Conservation (phyloP, 2,797 vertebrate species). For the Anisognathus igniventris region DNA sequence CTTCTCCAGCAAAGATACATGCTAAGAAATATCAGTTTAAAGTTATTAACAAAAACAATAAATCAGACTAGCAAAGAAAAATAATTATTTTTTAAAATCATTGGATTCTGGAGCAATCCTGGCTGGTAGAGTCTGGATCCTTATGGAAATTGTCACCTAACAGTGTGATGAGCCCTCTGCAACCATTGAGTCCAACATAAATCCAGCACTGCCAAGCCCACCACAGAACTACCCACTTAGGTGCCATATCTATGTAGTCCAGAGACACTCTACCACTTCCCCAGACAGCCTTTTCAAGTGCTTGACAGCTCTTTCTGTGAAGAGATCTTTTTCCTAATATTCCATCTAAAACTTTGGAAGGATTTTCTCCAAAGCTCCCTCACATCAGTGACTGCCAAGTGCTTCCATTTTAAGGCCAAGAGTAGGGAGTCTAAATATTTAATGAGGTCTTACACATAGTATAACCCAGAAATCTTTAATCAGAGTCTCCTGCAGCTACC, state of each 20-base stretch:
- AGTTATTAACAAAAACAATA: neutral
- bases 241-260: neutral
- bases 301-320: neutral
- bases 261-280: neutral
- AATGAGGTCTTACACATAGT: neutral
- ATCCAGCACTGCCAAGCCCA: neutral
- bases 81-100: accelerated
- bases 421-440: neutral
- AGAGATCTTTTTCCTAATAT: neutral
- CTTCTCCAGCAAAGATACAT: neutral
- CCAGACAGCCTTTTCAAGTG: neutral
- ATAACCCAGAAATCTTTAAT: neutral
- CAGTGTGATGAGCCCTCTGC: neutral
- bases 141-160: neutral
- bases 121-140: neutral
- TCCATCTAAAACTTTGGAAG: neutral
- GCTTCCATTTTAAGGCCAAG: neutral
- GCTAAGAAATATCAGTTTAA: neutral
- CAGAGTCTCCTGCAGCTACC: neutral
- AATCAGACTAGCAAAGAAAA: neutral
- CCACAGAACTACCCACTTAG: neutral
- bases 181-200: accelerated
- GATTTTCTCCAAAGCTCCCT: neutral
- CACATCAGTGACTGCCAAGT: neutral
- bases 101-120: neutral